Evolutionary conservation across 2,888 invertebrate species (phyloP).

Genomic region (Dicyrtomina minuta): DNA sequence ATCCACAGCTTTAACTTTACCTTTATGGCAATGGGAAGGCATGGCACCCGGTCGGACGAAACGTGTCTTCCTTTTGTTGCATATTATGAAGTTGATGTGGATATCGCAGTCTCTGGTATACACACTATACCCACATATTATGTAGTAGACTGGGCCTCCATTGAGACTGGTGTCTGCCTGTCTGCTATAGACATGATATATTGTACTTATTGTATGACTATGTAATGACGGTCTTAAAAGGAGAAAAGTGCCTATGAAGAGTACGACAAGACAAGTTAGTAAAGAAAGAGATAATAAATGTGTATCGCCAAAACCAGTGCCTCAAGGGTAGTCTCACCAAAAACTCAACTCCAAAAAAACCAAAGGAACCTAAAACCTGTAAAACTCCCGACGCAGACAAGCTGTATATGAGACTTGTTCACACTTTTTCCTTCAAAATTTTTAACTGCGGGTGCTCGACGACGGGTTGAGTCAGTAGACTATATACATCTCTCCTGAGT

Average conservation of each 20-base stretch:
- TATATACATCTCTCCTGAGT: constrained; percentile 38
- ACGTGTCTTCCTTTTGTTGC: constrained; percentile 8
- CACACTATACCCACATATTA: background rate
- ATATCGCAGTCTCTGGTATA: background rate
- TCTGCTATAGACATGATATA: too few relatives aligned
- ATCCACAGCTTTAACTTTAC: background rate
- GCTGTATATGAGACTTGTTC: constrained; percentile 10
- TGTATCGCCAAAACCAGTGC: constrained; percentile 37
- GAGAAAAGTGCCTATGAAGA: constrained; percentile 5
- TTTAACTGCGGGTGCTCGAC: constrained; percentile 30
- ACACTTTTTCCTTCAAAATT: constrained; percentile 34
- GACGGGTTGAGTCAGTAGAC: constrained; percentile 32
- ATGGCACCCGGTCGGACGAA: constrained; percentile 30
- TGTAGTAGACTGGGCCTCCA: too few relatives aligned
- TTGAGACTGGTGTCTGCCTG: too few relatives aligned
- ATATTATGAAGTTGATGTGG: background rate
- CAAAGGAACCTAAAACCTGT: constrained; percentile 4
- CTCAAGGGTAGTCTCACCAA: constrained; percentile 31
- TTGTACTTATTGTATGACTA: too few relatives aligned
- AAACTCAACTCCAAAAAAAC: constrained; percentile 10
- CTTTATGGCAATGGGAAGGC: background rate
- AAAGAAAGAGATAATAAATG: constrained; percentile 22
- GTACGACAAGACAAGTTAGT: background rate
- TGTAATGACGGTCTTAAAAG: too few relatives aligned
- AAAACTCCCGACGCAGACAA: constrained; percentile 18